Percentiles rank a stretch among this genome's conserved stretches.
Evolutionary conservation across 2,888 invertebrate species (phyloP).

Genomic region (Calliscelio sp.): DNA sequence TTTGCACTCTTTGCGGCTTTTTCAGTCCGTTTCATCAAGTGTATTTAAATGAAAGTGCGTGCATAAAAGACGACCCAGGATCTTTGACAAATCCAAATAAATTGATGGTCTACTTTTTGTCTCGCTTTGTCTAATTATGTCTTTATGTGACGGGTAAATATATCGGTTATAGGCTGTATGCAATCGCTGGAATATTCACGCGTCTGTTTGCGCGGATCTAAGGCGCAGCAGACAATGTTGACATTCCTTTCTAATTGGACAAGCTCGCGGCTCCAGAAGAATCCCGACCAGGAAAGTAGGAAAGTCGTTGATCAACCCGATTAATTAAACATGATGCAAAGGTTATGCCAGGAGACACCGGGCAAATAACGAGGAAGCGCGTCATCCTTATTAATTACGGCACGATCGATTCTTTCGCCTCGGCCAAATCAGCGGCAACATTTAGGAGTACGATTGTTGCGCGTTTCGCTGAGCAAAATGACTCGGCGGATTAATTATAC

Average conservation of each 20-base stretch:
- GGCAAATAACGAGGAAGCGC: slow-evolving; percentile 58
- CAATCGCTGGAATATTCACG: slow-evolving; percentile 79
- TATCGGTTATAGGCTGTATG: too few species aligned
- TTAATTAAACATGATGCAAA: slow-evolving; percentile 73
- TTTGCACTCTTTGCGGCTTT: slow-evolving; percentile 66
- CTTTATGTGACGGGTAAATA: slow-evolving; percentile 24
- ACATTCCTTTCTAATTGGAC: slow-evolving; percentile 79
- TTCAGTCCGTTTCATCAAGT: slow-evolving; percentile 52
- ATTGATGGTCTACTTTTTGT: slow-evolving; percentile 27
- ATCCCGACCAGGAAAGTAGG: slow-evolving; percentile 51
- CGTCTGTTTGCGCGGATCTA: slow-evolving; percentile 66
- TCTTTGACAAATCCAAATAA: slow-evolving; percentile 58
- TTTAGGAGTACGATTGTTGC: slow-evolving; percentile 37
- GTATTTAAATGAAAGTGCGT: slow-evolving; percentile 63
- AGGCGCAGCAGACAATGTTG: slow-evolving; percentile 57
- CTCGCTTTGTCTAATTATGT: slow-evolving; percentile 47
- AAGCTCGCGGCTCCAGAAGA: slow-evolving; percentile 73
- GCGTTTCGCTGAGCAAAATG: slow-evolving; percentile 41
- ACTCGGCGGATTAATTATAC: slow-evolving; percentile 53
- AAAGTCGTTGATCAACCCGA: slow-evolving; percentile 69
- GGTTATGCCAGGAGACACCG: too few species aligned
- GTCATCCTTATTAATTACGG: slow-evolving; percentile 62
- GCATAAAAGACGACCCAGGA: slow-evolving; percentile 45
- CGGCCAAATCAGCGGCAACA: slow-evolving; percentile 30
- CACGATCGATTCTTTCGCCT: too few species aligned